phyloP scores from a whole-genome alignment of 2,888 invertebrate species.

The Zonitis immaculata region DNA sequence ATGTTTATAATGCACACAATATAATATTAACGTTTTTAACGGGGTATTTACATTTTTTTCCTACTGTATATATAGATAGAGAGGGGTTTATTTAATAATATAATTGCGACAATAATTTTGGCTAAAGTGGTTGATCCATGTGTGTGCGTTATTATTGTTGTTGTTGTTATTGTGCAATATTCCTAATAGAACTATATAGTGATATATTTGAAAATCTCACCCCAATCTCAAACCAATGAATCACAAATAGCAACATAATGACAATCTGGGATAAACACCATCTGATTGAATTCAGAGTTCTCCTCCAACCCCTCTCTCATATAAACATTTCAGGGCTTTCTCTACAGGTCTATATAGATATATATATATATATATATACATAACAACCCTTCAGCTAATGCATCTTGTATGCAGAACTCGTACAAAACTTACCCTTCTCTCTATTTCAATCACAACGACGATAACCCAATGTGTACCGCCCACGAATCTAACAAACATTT shows the following conservation, averaged over 20 bases:
- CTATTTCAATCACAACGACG: slow-evolving; percentile 21
- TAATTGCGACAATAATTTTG: neutral
- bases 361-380: neutral
- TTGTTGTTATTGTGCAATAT: slow-evolving; percentile 5
- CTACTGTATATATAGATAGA: too few species aligned
- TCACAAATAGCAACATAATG: slow-evolving; percentile 42
- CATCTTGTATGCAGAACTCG: slow-evolving; percentile 30
- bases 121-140: slow-evolving; percentile 4
- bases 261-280: slow-evolving; percentile 42
- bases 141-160: too few species aligned
- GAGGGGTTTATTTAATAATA: neutral
- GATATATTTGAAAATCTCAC: slow-evolving; percentile 1
- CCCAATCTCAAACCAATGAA: slow-evolving; percentile 32
- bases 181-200: slow-evolving; percentile 4
- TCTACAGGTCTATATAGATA: slow-evolving; percentile 22
- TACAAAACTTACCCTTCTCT: slow-evolving; percentile 23
- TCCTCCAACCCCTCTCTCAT: slow-evolving; percentile 13
- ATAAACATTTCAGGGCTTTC: slow-evolving; percentile 12
- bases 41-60: slow-evolving; percentile 20
- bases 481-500: slow-evolving; percentile 37
- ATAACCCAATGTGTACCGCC: slow-evolving; percentile 34
- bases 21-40: slow-evolving; percentile 27
- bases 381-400: slow-evolving; percentile 36
- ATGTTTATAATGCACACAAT: slow-evolving; percentile 24
- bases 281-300: slow-evolving; percentile 42